Base-by-base conservation (phyloP, 2,113 vertebrate species). In the Tyto alba region DNA sequence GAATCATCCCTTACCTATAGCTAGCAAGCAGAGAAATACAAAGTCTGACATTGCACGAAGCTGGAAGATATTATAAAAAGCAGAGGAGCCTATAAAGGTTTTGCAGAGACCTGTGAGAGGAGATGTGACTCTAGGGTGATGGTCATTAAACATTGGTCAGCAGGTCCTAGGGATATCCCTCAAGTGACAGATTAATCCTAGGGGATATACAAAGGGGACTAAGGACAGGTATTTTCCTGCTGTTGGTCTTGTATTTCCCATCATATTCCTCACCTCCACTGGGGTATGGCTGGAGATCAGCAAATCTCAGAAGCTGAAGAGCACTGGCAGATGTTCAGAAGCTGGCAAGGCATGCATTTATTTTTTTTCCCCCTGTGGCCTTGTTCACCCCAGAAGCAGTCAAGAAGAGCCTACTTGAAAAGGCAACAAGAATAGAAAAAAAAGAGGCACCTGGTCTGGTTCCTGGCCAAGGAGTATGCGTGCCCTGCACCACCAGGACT, bases 151-250 rank as follows among this genome's bases (percentile, higher is more conserved):
- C 21, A 59, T 66, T 30, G 53, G 62, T 67, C 47, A 36, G 48
- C 11, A 34, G n/a, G 43, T 60, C 30, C 48, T 20, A 36, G 32
- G n/a, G 45, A n/a, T n/a, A n/a, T 60, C 25, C 21, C 38, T 78
- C 11, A 32, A 8, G 11, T 59, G 27, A 43, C 22, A 0, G 0
- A 15, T 55, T 67, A 57, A 10, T n/a, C 55, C 29, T 60, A 50
- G 32, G 19, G 6, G 19, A 45, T 45, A 32, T 6, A n/a, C 50
- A 79, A 69, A 80, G 4, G 7, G 22, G 2, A 20, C 20, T 41
- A 76, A 86, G 30, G 32, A 86, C 36, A 71, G 45, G 10, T 23
- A 57, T 67, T 71, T 50, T 80, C 41, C 41, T 80, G 41, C 27
- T 75, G 10, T 38, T 11, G 7, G 10, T 71, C 72, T 71, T 71